Percentiles rank a stretch among this genome's conserved stretches.
These are phyloP conservation scores for Blomia tropicalis DNA, from an alignment of 2,888 invertebrate genomes.

Conservation along the genomic window DNA sequence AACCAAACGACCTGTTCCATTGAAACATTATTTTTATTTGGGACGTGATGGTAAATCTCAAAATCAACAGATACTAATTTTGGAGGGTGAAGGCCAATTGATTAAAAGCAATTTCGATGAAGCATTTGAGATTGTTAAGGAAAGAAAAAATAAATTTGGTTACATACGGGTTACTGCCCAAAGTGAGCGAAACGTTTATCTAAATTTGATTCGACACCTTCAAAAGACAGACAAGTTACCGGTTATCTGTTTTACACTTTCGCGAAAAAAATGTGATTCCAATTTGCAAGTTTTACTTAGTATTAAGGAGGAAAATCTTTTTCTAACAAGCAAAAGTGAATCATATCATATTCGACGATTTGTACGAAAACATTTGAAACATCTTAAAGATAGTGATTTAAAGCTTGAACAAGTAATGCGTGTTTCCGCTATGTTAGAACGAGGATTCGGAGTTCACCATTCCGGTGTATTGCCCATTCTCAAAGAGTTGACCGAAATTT, in stretches of 20 bases:
- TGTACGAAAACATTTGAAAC: slow-evolving; percentile 63
- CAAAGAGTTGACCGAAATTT: slow-evolving; percentile 96
- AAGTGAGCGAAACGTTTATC: slow-evolving; percentile 66
- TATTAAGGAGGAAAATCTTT: slow-evolving; percentile 39
- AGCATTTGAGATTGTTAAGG: slow-evolving; percentile 38
- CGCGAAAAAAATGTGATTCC: slow-evolving; percentile 58
- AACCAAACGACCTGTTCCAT: slow-evolving; percentile 75
- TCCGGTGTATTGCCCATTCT: slow-evolving; percentile 92
- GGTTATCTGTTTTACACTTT: slow-evolving; percentile 82
- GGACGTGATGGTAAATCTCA: slow-evolving; percentile 48
- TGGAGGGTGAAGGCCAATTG: slow-evolving; percentile 61
- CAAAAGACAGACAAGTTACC: slow-evolving; percentile 67
- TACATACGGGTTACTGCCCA: background rate
- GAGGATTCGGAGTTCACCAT: slow-evolving; percentile 93
- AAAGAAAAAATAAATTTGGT: slow-evolving; percentile 27
- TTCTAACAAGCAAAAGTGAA: slow-evolving; percentile 67
- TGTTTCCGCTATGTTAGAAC: slow-evolving; percentile 52
- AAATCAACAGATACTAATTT: slow-evolving; percentile 57
- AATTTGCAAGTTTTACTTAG: slow-evolving; percentile 45
- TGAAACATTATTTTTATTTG: slow-evolving; percentile 83
- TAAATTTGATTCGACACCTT: slow-evolving; percentile 64
- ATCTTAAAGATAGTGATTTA: slow-evolving; percentile 68
- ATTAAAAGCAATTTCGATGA: slow-evolving; percentile 45
- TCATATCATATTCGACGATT: slow-evolving; percentile 67
- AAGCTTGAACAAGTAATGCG: slow-evolving; percentile 58